Percentiles rank a stretch among this genome's conserved stretches.
Conservation (phyloP, 1,140 invertebrate species). For the Drosophila teissieri region DNA sequence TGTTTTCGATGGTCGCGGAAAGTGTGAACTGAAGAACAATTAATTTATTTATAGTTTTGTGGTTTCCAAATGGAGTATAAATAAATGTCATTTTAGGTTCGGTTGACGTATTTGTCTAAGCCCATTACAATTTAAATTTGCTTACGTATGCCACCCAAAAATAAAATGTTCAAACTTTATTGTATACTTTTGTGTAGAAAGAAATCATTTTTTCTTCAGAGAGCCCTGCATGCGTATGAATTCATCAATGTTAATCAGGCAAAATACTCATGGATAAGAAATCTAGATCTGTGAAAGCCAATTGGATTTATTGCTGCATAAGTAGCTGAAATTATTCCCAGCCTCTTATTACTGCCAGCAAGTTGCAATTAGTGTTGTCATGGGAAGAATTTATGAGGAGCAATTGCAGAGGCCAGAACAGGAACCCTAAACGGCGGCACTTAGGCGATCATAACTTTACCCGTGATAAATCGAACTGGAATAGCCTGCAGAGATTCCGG, state of each 20-base stretch:
- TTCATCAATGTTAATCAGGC: not conserved
- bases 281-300: slow-evolving; percentile 2
- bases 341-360: slow-evolving; percentile 19
- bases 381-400: slow-evolving; percentile 61
- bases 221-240: not conserved
- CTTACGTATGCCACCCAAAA: no score
- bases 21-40: slow-evolving; percentile 29
- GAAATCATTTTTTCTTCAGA: no score
- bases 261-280: slow-evolving; percentile 4
- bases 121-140: no score
- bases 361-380: slow-evolving; percentile 69
- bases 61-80: not conserved
- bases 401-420: slow-evolving; percentile 48
- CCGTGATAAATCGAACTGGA: slow-evolving; percentile 74
- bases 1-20: slow-evolving; percentile 15
- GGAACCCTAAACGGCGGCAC: slow-evolving; percentile 69
- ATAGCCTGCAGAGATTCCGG: slow-evolving; percentile 56
- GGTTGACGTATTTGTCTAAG: not conserved
- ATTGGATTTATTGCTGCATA: slow-evolving; percentile 22
- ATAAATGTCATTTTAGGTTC: not conserved
- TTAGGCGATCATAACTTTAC: slow-evolving; percentile 75
- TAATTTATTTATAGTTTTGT: not conserved
- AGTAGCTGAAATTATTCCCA: slow-evolving; percentile 17
- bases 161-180: not conserved
- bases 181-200: not conserved